Evolutionary conservation across 2,888 invertebrate genomes (phyloP), one percentile per base, ranked within the genome.

Genomic region (Pegoplata infirma): DNA sequence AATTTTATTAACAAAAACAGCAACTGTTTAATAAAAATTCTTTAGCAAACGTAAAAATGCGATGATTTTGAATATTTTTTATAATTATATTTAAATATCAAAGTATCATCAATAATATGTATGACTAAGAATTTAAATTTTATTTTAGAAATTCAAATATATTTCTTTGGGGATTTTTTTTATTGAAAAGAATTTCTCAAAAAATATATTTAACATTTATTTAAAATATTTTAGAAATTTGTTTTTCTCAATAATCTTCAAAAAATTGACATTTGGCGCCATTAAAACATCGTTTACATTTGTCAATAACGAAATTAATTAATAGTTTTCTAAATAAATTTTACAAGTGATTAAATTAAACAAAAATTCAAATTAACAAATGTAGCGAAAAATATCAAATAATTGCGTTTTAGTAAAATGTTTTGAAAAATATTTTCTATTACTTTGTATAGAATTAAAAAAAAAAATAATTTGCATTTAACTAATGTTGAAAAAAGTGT

Each of bases 351-450:
- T 19, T 63, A 14, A 47, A 47, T 47, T 55, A 17, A 32, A 40
- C 21, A 40, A 21, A 7, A 14, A 32, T 58, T 1, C 12, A n/a
- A 58, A 23, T 36, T 23, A 21, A n/a, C 3, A 21, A 8, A 0
- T 47, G 0, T 5, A 32, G 5, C n/a, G 3, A 25, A 40, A 40
- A 40, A 8, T 40, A n/a, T n/a, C 2, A 40, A 40, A 47, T 32
- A 63, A 63, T 32, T 63, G 61, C 61, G 47, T 63, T 63, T 32
- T 19, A 63, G 47, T 8, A 61, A 40, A 58, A 49, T n/a, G n/a
- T n/a, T n/a, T n/a, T n/a, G n/a, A n/a, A n/a, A n/a, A n/a, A n/a
- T n/a, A n/a, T n/a, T n/a, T n/a, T n/a, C n/a, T n/a, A 8, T 40
- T n/a, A n/a, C 12, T n/a, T 3, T 40, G n/a, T 3, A 40, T 1